Percentiles rank a stretch among this genome's conserved stretches.
Conservation (phyloP, 2,888 invertebrate genomes). For the Cataglyphis albicans region DNA sequence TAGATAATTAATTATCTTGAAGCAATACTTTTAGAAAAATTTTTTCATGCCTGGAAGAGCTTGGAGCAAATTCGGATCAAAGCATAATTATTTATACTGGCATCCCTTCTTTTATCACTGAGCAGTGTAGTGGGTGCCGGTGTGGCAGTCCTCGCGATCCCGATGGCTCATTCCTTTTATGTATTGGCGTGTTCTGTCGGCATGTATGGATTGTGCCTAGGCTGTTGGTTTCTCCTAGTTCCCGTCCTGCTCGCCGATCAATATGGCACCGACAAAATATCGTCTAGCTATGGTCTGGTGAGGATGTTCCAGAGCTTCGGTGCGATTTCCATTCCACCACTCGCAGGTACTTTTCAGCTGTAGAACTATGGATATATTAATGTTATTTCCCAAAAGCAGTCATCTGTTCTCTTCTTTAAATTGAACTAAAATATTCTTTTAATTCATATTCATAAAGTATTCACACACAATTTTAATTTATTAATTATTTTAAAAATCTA, state of each 20-base stretch:
- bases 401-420: neutral
- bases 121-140: conserved; percentile 90
- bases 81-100: neutral
- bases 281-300: conserved; percentile 92
- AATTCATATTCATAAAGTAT: neutral
- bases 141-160: conserved; percentile 89
- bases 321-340: conserved; percentile 91
- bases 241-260: conserved; percentile 91
- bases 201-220: conserved; percentile 91
- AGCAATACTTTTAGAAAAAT: neutral
- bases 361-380: neutral
- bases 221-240: conserved; percentile 92
- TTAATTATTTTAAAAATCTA: neutral
- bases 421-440: conserved; percentile 43
- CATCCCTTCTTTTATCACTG: conserved; percentile 33
- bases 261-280: conserved; percentile 91
- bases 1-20: neutral
- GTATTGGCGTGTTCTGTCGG: conserved; percentile 90
- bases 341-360: conserved; percentile 87
- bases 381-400: neutral
- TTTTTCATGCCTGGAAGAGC: neutral
- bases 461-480: neutral
- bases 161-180: conserved; percentile 89
- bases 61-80: neutral
- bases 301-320: conserved; percentile 92